Base-by-base conservation (phyloP, 2,888 invertebrate species). In the Yponomeuta plumbellus region DNA sequence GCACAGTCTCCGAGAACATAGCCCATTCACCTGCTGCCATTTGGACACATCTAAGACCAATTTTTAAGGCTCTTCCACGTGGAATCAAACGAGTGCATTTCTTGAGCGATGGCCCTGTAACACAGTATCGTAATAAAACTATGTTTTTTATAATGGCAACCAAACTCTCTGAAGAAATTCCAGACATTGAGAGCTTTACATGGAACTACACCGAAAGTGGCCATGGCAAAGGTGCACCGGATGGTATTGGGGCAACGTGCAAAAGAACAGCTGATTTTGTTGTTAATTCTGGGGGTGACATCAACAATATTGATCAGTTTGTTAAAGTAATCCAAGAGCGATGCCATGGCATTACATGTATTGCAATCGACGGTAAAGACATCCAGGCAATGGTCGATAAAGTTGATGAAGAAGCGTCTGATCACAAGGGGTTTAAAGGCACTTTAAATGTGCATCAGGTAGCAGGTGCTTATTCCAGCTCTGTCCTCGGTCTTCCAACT, bases 201-300 rank as follows among this genome's bases (percentile, higher is more conserved):
- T 66, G 66, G 66, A 61, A 66, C 26, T 62, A 72, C 66, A 70
- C 68, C 1, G 64, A 78, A 68, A 71, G 72, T 13, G 75, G 77
- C 4, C 77, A 79, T 68, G 75, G 76, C 1, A 78, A 79, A 68
- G 76, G 74, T 11, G 74, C 76, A n/a, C 71, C 75, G 23, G 76
- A 77, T 70, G 77, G 75, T 8, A 69, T 78, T 39, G 78, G 77
- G 40, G 79, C 71, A 1, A 64, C 71, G n/a, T 13, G 77, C 20
- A 80, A 77, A 68, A 67, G 75, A 67, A 69, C 71, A 39, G 78
- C 74, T 20, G 76, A 76, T 65, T 40, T 63, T 64, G 61, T 66
- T 17, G 71, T 70, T 61, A 68, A 69, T 59, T 40, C 64, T 61
- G 69, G 69, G 39, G 22, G 68, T 22, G 70, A 71, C 52, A 69